Base-by-base conservation (phyloP, 2,888 invertebrate species). In the Tipula confusa region DNA sequence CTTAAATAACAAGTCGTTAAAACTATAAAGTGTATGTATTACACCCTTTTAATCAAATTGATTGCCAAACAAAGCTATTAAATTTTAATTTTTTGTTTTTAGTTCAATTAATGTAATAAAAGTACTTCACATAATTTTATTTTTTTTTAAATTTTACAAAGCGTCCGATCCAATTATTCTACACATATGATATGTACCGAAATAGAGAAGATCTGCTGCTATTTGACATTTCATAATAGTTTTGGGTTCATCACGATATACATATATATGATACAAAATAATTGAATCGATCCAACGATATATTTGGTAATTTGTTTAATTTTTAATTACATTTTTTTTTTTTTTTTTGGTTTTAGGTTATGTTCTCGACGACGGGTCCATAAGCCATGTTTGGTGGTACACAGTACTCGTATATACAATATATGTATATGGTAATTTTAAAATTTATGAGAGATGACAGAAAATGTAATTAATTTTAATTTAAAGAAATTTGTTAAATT, bases 81-180 rank as follows among this genome's bases (percentile, higher is more conserved):
- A 64, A 43, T 4, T 43, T 15, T 43, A 43, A 43, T 15, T 43
- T 43, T 43, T 43, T 64, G 64, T 64, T 64, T 64, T 64, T 64
- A 64, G 64, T 64, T 64, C 64, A 64, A 64, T 64, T 64, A 64
- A 64, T 64, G 64, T 24, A 64, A 64, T 64, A 64, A 64, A 64
- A 64, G 64, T 64, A 64, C 64, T 64, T 64, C 64, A 64, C 64
- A 64, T 13, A 24, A 24, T 24, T 43, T 13, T 43, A 2, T 43
- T n/a, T 31, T 31, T 31, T 31, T 31, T 31, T 31, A 5, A n/a
- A n/a, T 43, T 43, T 43, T 9, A 24, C 2, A 64, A 64, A 24
- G 64, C 24, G 64, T n/a, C 43, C 43, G 43, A 43, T n/a, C 43
- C n/a, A 24, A 1, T 24, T 64, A 64, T 64, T 24, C 64, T 24